These are phyloP conservation scores for Oxygymnocypris stewartii DNA, from an alignment of 2,113 vertebrate species.

Conservation along the genomic window DNA sequence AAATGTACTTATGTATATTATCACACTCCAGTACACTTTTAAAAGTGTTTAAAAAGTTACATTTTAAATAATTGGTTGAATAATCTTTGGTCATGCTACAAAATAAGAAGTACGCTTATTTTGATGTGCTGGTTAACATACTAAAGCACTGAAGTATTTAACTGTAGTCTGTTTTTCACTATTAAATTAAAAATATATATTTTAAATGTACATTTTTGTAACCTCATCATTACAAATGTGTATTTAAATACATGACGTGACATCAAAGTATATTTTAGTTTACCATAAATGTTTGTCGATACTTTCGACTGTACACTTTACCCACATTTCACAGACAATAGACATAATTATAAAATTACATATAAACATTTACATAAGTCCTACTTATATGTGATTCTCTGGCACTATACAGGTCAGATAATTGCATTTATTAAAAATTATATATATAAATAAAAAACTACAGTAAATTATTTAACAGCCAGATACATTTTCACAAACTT, in stretches of 20 bases:
- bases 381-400: not conserved
- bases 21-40: not conserved
- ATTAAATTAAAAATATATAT: not conserved
- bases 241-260: not conserved
- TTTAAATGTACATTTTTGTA: not conserved
- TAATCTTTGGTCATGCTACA: not conserved
- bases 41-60: not conserved
- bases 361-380: not conserved
- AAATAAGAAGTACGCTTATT: not conserved
- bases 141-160: not conserved
- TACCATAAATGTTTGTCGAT: not conserved
- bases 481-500: not conserved
- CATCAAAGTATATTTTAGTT: not conserved
- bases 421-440: not conserved
- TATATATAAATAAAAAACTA: too few species aligned
- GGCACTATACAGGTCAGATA: not conserved
- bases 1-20: too few species aligned
- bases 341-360: not conserved
- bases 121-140: not conserved
- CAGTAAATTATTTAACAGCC: too few species aligned
- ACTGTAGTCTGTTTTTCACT: not conserved
- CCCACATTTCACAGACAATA: not conserved
- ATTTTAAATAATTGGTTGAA: not conserved
- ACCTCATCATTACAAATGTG: not conserved
- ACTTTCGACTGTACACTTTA: not conserved